Evolutionary conservation across 2,113 vertebrate species (phyloP), one percentile per base, ranked within the genome.

Genomic region (Oreochromis spilurus): DNA sequence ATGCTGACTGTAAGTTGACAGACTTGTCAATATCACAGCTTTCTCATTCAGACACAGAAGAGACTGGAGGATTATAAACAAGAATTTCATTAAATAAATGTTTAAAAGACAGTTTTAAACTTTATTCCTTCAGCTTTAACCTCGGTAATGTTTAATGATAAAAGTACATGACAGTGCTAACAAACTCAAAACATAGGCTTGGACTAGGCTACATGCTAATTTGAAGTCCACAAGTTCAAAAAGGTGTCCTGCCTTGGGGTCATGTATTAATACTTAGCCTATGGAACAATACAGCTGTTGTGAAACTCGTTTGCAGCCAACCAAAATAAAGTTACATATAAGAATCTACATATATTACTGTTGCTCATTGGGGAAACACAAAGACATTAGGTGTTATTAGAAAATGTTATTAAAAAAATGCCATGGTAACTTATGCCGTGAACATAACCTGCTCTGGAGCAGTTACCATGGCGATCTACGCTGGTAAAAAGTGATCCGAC

Each of bases 241-340:
- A 16, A 43, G 38, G 21, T 0, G 8, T 45, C 38, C 13, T 45
- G 38, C 38, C 38, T 45, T 70, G 13, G 38, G 65, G 36, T 70
- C 65, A 26, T 70, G 13, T 43, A 26, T 45, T 45, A 45, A 17
- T 45, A 21, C 36, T 8, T 38, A 40, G 6, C 36, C 4, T 40
- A 40, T 21, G 11, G 36, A 67, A 67, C 36, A 40, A 40, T 67
- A 40, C 13, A 72, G 26, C n/a, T 5, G 21, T 45, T 45, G 21
- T 72, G 60, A 45, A 70, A 70, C 21, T 43, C 43, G 3, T 1
- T 16, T 70, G 36, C 65, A 70, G 65, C 0, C 0, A 43, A 70
- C 36, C 0, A 1, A 45, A 43, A 45, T 72, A 45, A 72, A 72
- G 3, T 9, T 26, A 26, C 13, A 72, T 26, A 26, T 45, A 26